Percentiles rank a stretch among this genome's conserved stretches.
phyloP scores from a whole-genome alignment of 2,888 invertebrate genomes.

The Strigamia transsilvanica region DNA sequence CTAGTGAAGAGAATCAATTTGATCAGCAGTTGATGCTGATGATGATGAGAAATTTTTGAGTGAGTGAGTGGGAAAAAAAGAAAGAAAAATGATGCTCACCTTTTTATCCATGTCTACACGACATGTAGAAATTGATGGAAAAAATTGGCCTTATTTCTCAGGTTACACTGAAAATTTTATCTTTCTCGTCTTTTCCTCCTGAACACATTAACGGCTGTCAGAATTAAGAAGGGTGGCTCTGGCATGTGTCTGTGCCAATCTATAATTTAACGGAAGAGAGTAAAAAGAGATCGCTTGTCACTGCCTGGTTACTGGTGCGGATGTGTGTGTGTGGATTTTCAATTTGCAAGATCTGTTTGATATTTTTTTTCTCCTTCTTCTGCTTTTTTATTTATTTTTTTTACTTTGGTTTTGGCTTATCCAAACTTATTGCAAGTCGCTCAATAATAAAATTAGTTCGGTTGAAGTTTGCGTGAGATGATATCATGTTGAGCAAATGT shows the following conservation, averaged over 20 bases:
- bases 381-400: slow-evolving; percentile 1
- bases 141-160: slow-evolving; percentile 35
- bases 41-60: not conserved
- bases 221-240: slow-evolving; percentile 38
- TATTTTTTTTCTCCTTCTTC: not conserved
- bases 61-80: not conserved
- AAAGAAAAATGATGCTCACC: slow-evolving; percentile 27
- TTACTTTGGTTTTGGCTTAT: not conserved
- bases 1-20: slow-evolving; percentile 38
- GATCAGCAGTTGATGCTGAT: slow-evolving; percentile 11
- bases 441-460: not conserved
- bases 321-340: slow-evolving; percentile 30
- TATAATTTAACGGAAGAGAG: slow-evolving; percentile 35
- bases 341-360: slow-evolving; percentile 7
- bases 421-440: not conserved
- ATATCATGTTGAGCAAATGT: slow-evolving; percentile 22
- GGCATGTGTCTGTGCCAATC: slow-evolving; percentile 38
- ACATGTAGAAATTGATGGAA: slow-evolving; percentile 16
- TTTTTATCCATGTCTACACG: slow-evolving; percentile 1
- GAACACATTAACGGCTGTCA: slow-evolving; percentile 34
- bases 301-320: slow-evolving; percentile 24
- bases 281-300: slow-evolving; percentile 38
- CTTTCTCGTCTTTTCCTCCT: slow-evolving; percentile 1
- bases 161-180: slow-evolving; percentile 26
- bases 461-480: slow-evolving; percentile 13